Conservation (phyloP, 2,113 vertebrate species). For the Bos taurus region ARS-UCD2.0 NC_037343.1:64569001-64569500, state of each 20-base stretch:
- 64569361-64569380: neutral
- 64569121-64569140: neutral
- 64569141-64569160: neutral
- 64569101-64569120: neutral
- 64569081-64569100: neutral
- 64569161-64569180: neutral
- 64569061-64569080: neutral
- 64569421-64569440: neutral
- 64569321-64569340: neutral
- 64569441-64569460: neutral
- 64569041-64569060: neutral
- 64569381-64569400: neutral
- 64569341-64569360: neutral
- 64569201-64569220: constrained; percentile 24
- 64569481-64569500: neutral
- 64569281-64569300: neutral
- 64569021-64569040: neutral
- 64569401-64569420: neutral
- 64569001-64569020: neutral
- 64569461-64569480: neutral
- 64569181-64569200: neutral
- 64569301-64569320: neutral
- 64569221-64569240: neutral
- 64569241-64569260: neutral
- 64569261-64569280: neutral